Evolutionary conservation across 1,140 invertebrate species (phyloP).

Genomic region (Stegodyphus mimosarum): DNA sequence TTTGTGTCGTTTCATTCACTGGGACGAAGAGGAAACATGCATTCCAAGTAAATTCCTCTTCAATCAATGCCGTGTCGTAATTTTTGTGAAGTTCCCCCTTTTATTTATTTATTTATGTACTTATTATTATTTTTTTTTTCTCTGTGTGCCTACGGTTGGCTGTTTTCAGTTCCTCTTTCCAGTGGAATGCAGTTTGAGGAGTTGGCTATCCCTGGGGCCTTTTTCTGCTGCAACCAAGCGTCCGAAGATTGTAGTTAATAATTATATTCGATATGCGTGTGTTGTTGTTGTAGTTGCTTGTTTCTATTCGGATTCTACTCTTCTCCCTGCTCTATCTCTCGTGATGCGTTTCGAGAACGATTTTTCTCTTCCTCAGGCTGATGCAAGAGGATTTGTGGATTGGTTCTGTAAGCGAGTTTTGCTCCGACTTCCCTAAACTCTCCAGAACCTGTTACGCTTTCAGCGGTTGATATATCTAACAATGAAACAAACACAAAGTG

Average conservation of each 20-base stretch:
- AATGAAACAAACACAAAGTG: no score
- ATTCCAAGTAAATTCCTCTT: background rate
- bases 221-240: background rate
- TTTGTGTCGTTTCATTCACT: background rate
- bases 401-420: background rate
- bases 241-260: background rate
- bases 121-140: background rate
- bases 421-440: background rate
- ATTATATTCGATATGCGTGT: background rate
- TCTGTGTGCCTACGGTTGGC: background rate
- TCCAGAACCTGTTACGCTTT: no score
- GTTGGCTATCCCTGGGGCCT: background rate
- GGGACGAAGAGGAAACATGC: background rate
- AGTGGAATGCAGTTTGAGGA: conserved; percentile 8
- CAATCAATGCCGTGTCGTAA: conserved; percentile 8
- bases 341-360: background rate
- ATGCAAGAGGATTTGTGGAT: background rate
- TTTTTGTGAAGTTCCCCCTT: background rate
- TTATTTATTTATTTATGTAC: background rate
- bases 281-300: background rate
- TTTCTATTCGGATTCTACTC: background rate
- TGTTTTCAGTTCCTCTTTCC: conserved; percentile 14
- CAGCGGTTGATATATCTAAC: no score
- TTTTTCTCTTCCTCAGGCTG: background rate
- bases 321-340: background rate